Conservation (phyloP, 2,888 invertebrate genomes). For the Balanococcus diminutus region DNA sequence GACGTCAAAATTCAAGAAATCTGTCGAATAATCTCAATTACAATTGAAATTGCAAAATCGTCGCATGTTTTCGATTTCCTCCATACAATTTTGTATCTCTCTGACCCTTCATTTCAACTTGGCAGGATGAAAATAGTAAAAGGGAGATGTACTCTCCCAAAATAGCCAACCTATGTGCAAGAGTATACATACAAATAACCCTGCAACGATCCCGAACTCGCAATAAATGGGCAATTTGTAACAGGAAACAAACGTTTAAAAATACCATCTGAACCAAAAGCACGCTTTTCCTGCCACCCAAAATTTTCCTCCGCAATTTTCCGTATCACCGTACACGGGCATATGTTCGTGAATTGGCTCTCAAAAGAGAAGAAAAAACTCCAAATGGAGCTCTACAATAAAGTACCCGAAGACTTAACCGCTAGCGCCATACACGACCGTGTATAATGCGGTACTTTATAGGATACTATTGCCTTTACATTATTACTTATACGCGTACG, state of each 20-base stretch:
- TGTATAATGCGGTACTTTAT: constrained; percentile 12
- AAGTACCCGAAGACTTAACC: neutral
- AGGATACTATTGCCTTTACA: neutral
- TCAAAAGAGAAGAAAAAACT: neutral
- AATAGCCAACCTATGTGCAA: neutral
- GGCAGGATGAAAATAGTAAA: too few species aligned
- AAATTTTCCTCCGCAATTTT: neutral
- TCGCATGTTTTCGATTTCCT: too few species aligned
- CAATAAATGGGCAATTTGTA: constrained; percentile 12
- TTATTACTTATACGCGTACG: neutral
- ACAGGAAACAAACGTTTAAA: constrained; percentile 16
- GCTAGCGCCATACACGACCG: neutral
- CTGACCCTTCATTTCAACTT: too few species aligned
- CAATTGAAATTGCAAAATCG: too few species aligned
- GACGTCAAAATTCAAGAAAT: too few species aligned
- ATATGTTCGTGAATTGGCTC: neutral
- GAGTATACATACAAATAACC: neutral
- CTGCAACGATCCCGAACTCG: neutral
- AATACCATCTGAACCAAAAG: neutral
- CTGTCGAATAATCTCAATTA: too few species aligned
- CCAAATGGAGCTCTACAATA: neutral
- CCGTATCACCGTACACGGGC: neutral
- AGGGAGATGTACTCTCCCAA: neutral
- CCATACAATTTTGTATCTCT: too few species aligned
- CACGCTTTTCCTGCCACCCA: neutral